Base-by-base conservation (phyloP, 2,797 vertebrate genomes). In the Fistularia tabacaria region DNA sequence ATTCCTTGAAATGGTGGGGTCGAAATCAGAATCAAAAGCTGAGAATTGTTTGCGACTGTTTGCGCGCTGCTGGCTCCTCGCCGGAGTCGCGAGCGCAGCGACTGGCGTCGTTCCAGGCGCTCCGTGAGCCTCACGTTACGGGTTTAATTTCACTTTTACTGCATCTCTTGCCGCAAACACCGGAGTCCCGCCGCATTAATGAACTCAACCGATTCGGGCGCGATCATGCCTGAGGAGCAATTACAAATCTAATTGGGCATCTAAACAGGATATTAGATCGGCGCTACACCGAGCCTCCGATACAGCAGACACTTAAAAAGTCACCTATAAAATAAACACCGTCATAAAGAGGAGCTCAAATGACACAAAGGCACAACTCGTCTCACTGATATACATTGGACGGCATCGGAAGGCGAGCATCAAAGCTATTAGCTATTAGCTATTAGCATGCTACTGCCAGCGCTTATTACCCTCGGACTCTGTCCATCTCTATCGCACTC, bases 171-270 rank as follows among this genome's bases (percentile, higher is more conserved):
- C 82, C 83, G 71, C 74, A 68, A 71, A 81, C 25, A 5, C 73
- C 73, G 38, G 64, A 55, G 71, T 76, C 82, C 67, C 73, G 57
- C 75, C 66, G 80, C 81, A 83, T 87, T 89, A 88, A 89, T 88
- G 85, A 88, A 86, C 81, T 77, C 79, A 76, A 70, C 82, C 80
- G 82, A 83, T 84, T 85, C 79, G 86, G 85, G 87, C 36, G 71
- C 82, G 88, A 88, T 86, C 83, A 88, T 80, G 80, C 85, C 81
- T 73, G 76, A 89, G 84, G 85, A 88, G 83, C 80, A 84, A 86
- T 89, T 88, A 88, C 81, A 84, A 87, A 85, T 88, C 78, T 86
- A 89, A 86, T 87, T 86, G 82, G 87, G 83, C 85, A 86, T 87
- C 87, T 86, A 85, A 86, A 87, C 84, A 81, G 80, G 87, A 87